Conservation (phyloP, 2,888 invertebrate genomes). For the Cephus sareptanus region DNA sequence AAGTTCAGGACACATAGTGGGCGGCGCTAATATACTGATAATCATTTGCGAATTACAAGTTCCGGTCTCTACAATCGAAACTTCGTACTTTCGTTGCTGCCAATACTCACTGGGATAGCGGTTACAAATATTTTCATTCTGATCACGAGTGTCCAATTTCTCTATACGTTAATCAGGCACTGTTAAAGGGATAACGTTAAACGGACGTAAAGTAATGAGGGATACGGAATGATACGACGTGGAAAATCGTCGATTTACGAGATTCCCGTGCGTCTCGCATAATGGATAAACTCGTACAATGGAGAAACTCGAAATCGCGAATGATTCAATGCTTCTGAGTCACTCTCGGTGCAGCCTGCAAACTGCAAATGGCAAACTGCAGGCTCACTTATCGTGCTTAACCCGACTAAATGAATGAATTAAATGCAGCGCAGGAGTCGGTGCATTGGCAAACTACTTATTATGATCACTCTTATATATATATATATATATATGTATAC, state of each 20-base stretch:
- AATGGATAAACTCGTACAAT: not conserved
- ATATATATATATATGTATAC: not conserved
- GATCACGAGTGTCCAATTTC: not conserved
- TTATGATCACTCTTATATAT: not conserved
- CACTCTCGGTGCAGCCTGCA: not conserved
- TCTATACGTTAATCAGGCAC: not conserved
- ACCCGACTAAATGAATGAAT: slow-evolving; percentile 44
- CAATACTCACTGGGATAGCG: not conserved
- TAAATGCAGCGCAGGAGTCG: slow-evolving; percentile 31
- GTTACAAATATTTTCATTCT: not conserved
- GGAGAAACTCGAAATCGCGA: not conserved
- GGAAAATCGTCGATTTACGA: not conserved
- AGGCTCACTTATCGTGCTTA: slow-evolving; percentile 38
- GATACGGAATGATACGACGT: not conserved
- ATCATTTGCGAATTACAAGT: not conserved
- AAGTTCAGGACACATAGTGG: not conserved
- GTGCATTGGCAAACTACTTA: slow-evolving; percentile 1
- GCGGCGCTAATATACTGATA: not conserved
- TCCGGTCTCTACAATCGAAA: not conserved
- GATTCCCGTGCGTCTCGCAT: not conserved
- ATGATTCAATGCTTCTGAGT: not conserved
- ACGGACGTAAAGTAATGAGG: not conserved
- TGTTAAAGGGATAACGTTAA: not conserved
- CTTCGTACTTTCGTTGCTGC: not conserved
- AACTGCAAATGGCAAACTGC: not conserved